A percentile compares a stretch with the other conserved stretches of the same genome.
Conservation (phyloP, 2,888 invertebrate genomes). For the Agriopis leucophaearia region DNA sequence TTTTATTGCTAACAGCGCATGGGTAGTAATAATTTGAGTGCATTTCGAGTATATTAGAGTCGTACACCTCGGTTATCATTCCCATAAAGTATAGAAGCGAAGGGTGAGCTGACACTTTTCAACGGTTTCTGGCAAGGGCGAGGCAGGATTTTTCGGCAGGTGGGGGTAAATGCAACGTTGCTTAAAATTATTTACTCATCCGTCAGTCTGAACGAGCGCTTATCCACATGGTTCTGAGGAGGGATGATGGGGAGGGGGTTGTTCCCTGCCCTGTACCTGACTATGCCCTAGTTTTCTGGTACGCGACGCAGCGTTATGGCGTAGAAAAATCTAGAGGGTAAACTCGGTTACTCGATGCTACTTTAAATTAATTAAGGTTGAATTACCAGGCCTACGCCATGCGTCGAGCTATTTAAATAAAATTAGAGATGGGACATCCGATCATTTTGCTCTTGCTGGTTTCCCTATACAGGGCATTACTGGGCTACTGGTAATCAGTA, state of each 20-base stretch:
- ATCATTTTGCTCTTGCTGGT: neutral
- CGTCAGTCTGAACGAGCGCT: too few species aligned
- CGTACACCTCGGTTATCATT: slow-evolving; percentile 39
- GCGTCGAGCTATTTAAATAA: slow-evolving; percentile 24
- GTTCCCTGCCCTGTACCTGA: too few species aligned
- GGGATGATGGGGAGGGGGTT: too few species aligned
- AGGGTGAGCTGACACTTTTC: slow-evolving; percentile 43
- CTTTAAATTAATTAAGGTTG: slow-evolving; percentile 60
- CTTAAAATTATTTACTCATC: too few species aligned
- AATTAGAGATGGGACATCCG: slow-evolving; percentile 19
- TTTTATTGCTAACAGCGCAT: slow-evolving; percentile 55
- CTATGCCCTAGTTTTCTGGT: too few species aligned
- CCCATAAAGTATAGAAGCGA: slow-evolving; percentile 45
- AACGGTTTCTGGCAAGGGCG: slow-evolving; percentile 37
- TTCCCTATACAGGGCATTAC: too few species aligned
- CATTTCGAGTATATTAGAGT: slow-evolving; percentile 40
- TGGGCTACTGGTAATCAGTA: too few species aligned
- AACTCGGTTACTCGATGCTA: slow-evolving; percentile 46
- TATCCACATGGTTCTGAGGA: too few species aligned
- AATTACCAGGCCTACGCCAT: slow-evolving; percentile 20
- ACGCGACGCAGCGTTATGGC: slow-evolving; percentile 47
- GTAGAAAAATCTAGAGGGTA: slow-evolving; percentile 49
- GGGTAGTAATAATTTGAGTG: slow-evolving; percentile 49
- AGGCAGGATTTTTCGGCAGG: too few species aligned
- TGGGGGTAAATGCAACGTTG: too few species aligned